A percentile compares a stretch with the other conserved stretches of the same genome.
Evolutionary conservation across 1,140 invertebrate genomes (phyloP).

Genomic region (Subanguina moxae): DNA sequence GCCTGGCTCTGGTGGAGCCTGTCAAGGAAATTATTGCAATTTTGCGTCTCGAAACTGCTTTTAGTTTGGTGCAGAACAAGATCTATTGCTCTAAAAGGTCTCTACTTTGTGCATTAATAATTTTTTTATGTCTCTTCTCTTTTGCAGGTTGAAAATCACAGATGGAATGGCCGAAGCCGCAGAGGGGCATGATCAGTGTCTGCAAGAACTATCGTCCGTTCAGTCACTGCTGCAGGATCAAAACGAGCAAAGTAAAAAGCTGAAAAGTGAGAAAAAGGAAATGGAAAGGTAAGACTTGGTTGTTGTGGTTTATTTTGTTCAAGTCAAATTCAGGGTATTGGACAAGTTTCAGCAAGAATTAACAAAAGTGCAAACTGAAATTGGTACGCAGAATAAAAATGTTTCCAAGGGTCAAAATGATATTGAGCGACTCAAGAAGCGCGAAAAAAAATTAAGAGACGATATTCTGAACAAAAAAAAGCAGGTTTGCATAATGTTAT

Average conservation of each 20-base stretch:
- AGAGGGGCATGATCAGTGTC: conserved; percentile 6
- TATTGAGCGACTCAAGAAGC: too few relatives aligned
- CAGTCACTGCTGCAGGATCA: conserved; percentile 27
- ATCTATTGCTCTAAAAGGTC: conserved; percentile 36
- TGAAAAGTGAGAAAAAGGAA: conserved; percentile 30
- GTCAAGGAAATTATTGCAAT: conserved; percentile 2
- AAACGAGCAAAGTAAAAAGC: conserved; percentile 8
- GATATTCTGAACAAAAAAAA: conserved; percentile 56
- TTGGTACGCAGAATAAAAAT: conserved; percentile 24
- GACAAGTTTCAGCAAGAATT: conserved; percentile 36
- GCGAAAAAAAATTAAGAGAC: too few relatives aligned
- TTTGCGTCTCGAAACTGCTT: conserved; percentile 44
- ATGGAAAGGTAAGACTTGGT: conserved; percentile 18
- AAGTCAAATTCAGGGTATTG: conserved; percentile 4
- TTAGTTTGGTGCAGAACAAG: conserved; percentile 35
- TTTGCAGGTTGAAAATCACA: conserved; percentile 14
- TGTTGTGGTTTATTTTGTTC: not conserved
- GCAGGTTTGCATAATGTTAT: conserved; percentile 64
- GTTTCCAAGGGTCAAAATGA: not conserved
- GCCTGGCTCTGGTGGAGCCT: conserved; percentile 76
- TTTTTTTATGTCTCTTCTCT: too few relatives aligned
- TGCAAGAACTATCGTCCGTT: conserved; percentile 6
- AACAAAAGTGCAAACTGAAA: conserved; percentile 12
- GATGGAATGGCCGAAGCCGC: conserved; percentile 4
- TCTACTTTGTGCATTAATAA: conserved; percentile 14